A percentile compares a stretch with the other conserved stretches of the same genome.
Evolutionary conservation across 2,797 vertebrate species (phyloP).

Genomic region (Chelmon rostratus): DNA sequence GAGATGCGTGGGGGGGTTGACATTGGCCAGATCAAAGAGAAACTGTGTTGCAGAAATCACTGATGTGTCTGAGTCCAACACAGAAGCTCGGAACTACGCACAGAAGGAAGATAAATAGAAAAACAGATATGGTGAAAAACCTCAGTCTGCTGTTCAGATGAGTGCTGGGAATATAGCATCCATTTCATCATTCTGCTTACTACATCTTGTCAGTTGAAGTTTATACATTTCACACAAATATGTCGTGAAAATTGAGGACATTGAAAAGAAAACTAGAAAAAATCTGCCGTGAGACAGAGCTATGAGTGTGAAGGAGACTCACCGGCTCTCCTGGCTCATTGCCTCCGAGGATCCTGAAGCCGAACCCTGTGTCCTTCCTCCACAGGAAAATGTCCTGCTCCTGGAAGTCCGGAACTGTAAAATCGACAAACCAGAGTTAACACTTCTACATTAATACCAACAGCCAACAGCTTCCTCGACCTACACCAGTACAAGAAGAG

Average conservation of each 20-base stretch:
- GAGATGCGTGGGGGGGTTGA: conserved; percentile 28
- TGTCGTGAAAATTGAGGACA: conserved; percentile 1
- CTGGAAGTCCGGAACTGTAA: conserved; percentile 97
- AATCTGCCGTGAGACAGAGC: conserved; percentile 19
- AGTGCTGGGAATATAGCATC: background rate
- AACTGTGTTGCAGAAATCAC: conserved; percentile 35
- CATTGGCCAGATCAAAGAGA: conserved; percentile 64
- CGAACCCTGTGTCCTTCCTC: conserved; percentile 99
- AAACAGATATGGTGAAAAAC: conserved; percentile 11
- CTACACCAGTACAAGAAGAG: background rate
- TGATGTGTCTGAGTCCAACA: conserved; percentile 33
- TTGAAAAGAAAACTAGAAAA: conserved; percentile 5
- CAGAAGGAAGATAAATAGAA: conserved; percentile 19
- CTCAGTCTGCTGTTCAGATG: conserved; percentile 12
- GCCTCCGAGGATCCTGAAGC: conserved; percentile 99
- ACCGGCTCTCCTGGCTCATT: conserved; percentile 98
- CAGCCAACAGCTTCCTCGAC: conserved; percentile 1
- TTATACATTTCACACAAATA: conserved; percentile 28
- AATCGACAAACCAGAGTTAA: conserved; percentile 49
- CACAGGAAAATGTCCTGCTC: conserved; percentile 99
- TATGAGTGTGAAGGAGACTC: conserved; percentile 77
- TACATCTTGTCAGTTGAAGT: conserved; percentile 9
- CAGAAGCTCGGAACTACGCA: conserved; percentile 21
- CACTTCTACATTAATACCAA: conserved; percentile 14
- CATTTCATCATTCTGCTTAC: conserved; percentile 24